Base-by-base conservation (phyloP, 1,140 invertebrate genomes). In the Spodoptera frugiperda region DNA sequence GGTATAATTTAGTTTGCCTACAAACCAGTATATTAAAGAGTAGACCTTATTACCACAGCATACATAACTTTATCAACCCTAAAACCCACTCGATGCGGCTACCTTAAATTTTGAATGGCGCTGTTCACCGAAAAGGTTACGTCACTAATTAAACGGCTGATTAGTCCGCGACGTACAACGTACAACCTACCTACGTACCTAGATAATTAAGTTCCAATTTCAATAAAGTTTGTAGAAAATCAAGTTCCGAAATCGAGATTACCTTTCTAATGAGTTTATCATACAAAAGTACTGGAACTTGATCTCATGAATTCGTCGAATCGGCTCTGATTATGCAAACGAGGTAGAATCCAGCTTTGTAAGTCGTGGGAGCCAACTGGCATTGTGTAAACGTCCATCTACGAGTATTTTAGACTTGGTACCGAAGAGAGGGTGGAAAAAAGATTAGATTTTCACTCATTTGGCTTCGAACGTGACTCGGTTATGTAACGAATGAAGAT, bases 361-460 rank as follows among this genome's bases (percentile, higher is more conserved):
- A 82, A 87, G 61, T 74, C 59, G 75, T 78, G 79, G 73, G 71
- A 83, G 82, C 86, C 84, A 85, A 83, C 86, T 77, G 77, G 77
- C 79, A 83, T 79, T 84, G 85, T 84, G 73, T 76, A 79, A 80
- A 79, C 70, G 79, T 81, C 81, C 80, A 79, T 80, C 57, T 70
- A 61, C 79, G 61, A 82, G 72, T 79, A 84, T 81, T 86, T 85
- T 84, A 84, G 82, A 86, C 81, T 82, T 74, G 73, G 79, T 19
- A 76, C 83, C 86, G 86, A 88, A 88, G 53, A 80, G 78, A 79
- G 81, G 78, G 77, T 77, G 82, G 78, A 83, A 85, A 82, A 87
- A 82, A 87, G 83, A 88, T 88, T 88, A 87, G 84, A 87, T 88
- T 88, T 83, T 87, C 85, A 84, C 81, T 87, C 87, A 88, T 88